Percentiles rank a stretch among this genome's conserved stretches.
These are phyloP conservation scores for Anabas testudineus DNA, from an alignment of 2,797 vertebrate species.

Conservation along the genomic window DNA sequence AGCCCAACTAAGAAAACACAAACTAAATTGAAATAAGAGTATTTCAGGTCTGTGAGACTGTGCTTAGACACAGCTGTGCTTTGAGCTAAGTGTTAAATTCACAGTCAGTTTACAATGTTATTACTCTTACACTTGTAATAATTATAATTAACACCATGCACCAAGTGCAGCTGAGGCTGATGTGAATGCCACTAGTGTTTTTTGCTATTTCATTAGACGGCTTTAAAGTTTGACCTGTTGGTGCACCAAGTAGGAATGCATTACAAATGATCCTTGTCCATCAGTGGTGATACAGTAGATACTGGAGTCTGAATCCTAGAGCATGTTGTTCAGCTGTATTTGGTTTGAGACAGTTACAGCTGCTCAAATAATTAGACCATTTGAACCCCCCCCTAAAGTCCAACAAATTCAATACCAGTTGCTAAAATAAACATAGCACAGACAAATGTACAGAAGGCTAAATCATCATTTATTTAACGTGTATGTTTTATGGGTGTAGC, in stretches of 20 bases:
- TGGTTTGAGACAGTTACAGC: no score
- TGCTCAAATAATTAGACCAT: no score
- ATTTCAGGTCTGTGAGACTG: neutral
- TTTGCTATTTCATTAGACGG: neutral
- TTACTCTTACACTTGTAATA: neutral
- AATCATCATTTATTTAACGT: slow-evolving; percentile 34
- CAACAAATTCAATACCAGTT: slow-evolving; percentile 16
- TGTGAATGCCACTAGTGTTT: neutral
- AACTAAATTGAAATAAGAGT: neutral
- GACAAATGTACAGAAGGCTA: slow-evolving; percentile 7
- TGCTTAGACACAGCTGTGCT: neutral
- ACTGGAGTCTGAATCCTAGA: slow-evolving; percentile 1
- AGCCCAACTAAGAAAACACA: neutral
- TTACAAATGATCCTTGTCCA: neutral
- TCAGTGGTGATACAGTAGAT: no score
- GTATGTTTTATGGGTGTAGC: slow-evolving; percentile 19
- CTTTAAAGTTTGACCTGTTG: neutral
- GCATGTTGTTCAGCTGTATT: neutral
- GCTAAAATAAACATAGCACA: slow-evolving; percentile 38
- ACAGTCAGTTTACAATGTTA: neutral
- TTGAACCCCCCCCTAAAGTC: slow-evolving; percentile 47
- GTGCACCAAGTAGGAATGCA: neutral
- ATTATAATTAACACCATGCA: slow-evolving; percentile 1
- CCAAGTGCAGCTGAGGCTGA: neutral
- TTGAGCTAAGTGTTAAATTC: neutral